Evolutionary conservation across 2,888 invertebrate genomes (phyloP), one percentile per base, ranked within the genome.

Genomic region (Stenolophus ochropezus): DNA sequence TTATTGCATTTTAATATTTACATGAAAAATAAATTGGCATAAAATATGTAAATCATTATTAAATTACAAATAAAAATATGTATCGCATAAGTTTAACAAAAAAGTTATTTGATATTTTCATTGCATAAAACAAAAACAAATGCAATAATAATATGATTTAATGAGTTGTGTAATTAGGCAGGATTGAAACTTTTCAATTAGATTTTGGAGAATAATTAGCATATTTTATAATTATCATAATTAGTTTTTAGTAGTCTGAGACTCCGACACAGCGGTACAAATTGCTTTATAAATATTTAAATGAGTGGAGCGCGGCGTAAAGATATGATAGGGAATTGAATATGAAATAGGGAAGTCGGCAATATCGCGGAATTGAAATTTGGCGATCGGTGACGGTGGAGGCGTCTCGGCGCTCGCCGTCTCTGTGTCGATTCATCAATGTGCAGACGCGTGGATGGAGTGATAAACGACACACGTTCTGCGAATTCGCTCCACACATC

Each of bases 401-500:
- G 18, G 58, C 58, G 76, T 42, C 53, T 25, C 23, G 14, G 21
- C 58, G 33, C 33, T n/a, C 61, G 42, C 42, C 56, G 76, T 42
- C 33, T 42, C 58, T 77, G 58, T 58, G 56, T 77, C 76, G 58
- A 77, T 77, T 77, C 76, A 77, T 77, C 76, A 77, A 77, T 77
- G 58, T 77, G 76, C 58, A 77, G 76, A 77, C 76, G 76, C 58
- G 76, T 58, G 58, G 76, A 77, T 77, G 56, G 76, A 77, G 56
- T 77, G 76, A 77, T 77, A 77, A 77, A 77, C 76, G 76, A 77
- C 76, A 47, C 76, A 77, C 76, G 76, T 77, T 58, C 76, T 21
- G n/a, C 33, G 76, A 77, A 77, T 58, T 77, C 76, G 42, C 58
- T 33, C 42, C 87, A 88, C 87, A 87, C 87, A 87, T 88, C 87